Conservation (phyloP, 2,113 vertebrate genomes). For the Bothrops jararaca region DNA sequence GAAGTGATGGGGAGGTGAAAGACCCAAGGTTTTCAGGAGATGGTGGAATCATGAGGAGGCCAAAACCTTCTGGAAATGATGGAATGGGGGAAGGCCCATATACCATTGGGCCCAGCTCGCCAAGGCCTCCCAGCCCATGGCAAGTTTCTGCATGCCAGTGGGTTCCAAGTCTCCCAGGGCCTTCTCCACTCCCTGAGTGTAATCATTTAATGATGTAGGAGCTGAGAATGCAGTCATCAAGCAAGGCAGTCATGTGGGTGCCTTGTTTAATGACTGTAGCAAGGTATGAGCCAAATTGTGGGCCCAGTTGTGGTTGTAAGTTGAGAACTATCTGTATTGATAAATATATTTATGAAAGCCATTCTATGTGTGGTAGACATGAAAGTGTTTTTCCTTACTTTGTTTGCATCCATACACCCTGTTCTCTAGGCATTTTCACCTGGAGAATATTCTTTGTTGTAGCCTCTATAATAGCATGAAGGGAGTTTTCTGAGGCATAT, state of each 20-base stretch:
- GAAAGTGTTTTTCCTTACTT: neutral
- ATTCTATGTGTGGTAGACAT: neutral
- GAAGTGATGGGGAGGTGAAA: neutral
- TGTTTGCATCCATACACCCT: neutral
- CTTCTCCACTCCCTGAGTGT: neutral
- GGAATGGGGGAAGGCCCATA: neutral
- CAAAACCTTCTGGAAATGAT: neutral
- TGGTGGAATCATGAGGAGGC: neutral
- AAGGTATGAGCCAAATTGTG: too few relatives aligned
- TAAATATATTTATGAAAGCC: neutral
- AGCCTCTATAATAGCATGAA: neutral
- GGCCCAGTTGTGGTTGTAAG: too few relatives aligned
- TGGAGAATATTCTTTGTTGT: neutral
- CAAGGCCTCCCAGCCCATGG: neutral
- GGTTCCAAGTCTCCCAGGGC: neutral
- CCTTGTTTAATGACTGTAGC: neutral
- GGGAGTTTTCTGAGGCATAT: neutral
- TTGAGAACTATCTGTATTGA: neutral
- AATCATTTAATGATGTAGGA: neutral
- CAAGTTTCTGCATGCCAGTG: neutral
- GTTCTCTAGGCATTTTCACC: neutral
- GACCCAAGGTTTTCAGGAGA: neutral
- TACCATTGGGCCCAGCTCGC: neutral
- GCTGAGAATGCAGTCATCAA: neutral
- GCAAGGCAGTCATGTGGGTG: neutral